These are phyloP conservation scores for Hycleus cichorii DNA, from an alignment of 1,140 invertebrate species.

Conservation along the genomic window DNA sequence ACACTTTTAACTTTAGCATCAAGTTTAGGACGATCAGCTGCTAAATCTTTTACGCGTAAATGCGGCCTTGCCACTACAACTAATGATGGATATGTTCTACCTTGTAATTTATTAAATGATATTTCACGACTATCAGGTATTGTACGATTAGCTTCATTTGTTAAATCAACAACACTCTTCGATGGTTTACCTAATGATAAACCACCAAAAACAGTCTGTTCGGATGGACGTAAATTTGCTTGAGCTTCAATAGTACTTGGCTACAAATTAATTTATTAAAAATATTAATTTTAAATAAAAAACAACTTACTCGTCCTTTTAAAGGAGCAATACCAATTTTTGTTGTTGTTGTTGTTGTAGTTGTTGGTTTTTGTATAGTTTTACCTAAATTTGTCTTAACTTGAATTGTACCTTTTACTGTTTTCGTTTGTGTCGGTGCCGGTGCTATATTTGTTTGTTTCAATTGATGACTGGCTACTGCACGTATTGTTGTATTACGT, in stretches of 20 bases:
- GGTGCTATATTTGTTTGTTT: too few relatives aligned
- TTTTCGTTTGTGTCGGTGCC: too few relatives aligned
- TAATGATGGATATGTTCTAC: constrained; percentile 75
- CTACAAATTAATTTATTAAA: background rate
- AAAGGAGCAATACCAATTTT: background rate
- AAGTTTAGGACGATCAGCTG: constrained; percentile 48
- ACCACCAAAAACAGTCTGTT: constrained; percentile 33
- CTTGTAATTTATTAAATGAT: constrained; percentile 68
- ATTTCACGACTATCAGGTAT: constrained; percentile 62
- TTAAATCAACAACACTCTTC: constrained; percentile 48
- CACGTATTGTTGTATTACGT: too few relatives aligned
- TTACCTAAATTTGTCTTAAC: too few relatives aligned
- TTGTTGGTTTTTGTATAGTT: too few relatives aligned
- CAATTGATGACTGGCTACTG: too few relatives aligned
- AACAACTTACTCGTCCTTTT: constrained; percentile 3
- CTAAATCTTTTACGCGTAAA: constrained; percentile 57
- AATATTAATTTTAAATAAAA: background rate
- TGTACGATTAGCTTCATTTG: constrained; percentile 47
- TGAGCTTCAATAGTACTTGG: background rate
- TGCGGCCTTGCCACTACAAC: constrained; percentile 73
- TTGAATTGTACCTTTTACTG: too few relatives aligned
- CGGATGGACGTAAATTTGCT: constrained; percentile 28
- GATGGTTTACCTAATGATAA: constrained; percentile 22
- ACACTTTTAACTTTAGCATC: constrained; percentile 72
- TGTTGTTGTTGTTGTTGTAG: too few relatives aligned